Evolutionary conservation across 2,797 vertebrate species (phyloP).

Genomic region (Enteromius fasciolatus): DNA sequence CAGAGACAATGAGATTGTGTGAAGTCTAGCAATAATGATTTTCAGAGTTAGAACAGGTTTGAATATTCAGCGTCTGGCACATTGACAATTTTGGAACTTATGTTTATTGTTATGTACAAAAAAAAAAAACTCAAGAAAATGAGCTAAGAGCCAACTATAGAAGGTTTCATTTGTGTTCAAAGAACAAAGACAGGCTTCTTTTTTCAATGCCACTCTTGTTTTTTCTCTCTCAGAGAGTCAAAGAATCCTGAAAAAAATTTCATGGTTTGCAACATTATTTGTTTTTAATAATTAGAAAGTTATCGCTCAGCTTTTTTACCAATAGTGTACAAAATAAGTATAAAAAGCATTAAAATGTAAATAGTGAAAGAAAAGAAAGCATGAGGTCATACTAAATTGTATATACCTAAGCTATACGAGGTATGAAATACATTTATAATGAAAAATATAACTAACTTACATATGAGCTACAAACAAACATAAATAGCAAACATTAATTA

Average conservation of each 20-base stretch:
- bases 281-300: neutral
- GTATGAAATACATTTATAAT: neutral
- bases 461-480: neutral
- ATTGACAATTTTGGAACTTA: neutral
- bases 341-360: neutral
- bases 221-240: too few species aligned
- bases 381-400: neutral
- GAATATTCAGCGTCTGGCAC: neutral
- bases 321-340: neutral
- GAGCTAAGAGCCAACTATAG: neutral
- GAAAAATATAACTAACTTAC: neutral
- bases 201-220: neutral
- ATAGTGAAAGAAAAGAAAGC: neutral
- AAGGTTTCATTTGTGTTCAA: neutral
- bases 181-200: neutral
- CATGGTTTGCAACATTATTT: neutral
- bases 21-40: constrained; percentile 18
- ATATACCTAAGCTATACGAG: neutral
- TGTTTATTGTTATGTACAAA: neutral
- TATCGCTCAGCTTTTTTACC: neutral
- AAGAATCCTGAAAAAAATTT: too few species aligned
- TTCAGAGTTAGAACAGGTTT: neutral
- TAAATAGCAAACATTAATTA: neutral
- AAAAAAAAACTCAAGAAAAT: neutral
- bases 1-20: constrained; percentile 14